These are phyloP conservation scores for Eretmochelys imbricata DNA, from an alignment of 2,113 vertebrate genomes.

Conservation along the genomic window DNA sequence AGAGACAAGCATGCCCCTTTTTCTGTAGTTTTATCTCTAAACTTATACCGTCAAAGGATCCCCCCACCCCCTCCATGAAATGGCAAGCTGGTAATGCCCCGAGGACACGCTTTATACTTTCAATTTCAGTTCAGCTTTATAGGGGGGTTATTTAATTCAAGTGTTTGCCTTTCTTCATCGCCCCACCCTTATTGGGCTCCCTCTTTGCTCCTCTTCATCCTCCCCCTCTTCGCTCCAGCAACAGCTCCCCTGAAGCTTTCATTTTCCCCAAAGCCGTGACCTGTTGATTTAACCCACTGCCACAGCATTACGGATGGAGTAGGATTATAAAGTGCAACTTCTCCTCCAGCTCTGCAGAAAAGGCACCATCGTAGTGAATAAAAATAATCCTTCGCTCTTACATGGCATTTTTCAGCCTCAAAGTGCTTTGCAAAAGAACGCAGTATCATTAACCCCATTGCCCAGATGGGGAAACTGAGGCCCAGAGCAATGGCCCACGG, in stretches of 20 bases:
- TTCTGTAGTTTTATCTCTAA: not conserved
- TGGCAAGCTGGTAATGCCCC: not conserved
- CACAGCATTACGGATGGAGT: not conserved
- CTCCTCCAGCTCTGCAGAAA: not conserved
- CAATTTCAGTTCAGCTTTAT: not conserved
- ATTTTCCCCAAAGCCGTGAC: not conserved
- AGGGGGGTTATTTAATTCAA: too few relatives aligned
- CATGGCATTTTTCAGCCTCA: not conserved
- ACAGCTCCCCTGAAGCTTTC: not conserved
- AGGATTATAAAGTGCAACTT: not conserved
- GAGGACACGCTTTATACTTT: not conserved
- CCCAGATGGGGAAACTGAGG: not conserved
- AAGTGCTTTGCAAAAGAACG: not conserved
- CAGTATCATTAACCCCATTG: not conserved
- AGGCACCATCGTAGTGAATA: not conserved
- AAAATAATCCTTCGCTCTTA: not conserved
- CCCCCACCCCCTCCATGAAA: not conserved
- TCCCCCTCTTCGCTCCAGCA: not conserved
- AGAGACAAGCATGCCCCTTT: not conserved
- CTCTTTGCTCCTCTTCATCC: not conserved
- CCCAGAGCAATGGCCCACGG: not conserved
- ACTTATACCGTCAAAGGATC: not conserved
- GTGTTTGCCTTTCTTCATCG: not conserved
- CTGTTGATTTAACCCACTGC: not conserved
- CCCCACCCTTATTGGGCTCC: not conserved